Conservation (phyloP, 2,113 vertebrate genomes). For the Struthidea cinerea region DNA sequence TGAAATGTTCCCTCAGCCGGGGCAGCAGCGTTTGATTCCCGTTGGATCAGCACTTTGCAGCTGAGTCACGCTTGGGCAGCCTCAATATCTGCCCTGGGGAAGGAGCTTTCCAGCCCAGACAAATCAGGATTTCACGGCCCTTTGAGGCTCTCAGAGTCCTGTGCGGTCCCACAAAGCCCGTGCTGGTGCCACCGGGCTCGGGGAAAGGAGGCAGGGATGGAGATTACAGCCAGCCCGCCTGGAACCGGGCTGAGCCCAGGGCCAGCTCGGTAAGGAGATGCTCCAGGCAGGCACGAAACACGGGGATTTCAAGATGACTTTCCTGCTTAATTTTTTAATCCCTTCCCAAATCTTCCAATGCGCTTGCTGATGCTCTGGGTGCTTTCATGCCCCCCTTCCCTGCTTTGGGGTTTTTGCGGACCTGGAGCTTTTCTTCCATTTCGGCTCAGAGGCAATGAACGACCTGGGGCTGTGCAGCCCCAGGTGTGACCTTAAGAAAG, state of each 20-base stretch:
- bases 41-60: neutral
- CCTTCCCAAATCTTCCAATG: neutral
- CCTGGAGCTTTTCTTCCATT: neutral
- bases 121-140: neutral
- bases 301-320: neutral
- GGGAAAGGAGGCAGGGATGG: fast-evolving
- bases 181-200: neutral
- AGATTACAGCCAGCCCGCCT: fast-evolving
- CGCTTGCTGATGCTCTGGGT: neutral
- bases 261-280: neutral
- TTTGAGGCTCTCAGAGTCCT: too few relatives aligned
- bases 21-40: neutral
- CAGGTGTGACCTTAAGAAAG: neutral
- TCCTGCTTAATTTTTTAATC: conserved; percentile 35
- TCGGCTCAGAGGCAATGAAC: too few relatives aligned
- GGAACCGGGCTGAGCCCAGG: neutral
- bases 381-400: neutral
- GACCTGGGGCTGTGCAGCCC: neutral
- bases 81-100: neutral
- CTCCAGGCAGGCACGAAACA: neutral
- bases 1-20: neutral
- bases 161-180: fast-evolving
- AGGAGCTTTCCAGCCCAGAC: neutral
- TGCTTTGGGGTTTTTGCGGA: neutral
- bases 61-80: neutral